Percentiles rank a stretch among this genome's conserved stretches.
Conservation (phyloP, 2,888 invertebrate genomes). For the Subacronicta megacephala region DNA sequence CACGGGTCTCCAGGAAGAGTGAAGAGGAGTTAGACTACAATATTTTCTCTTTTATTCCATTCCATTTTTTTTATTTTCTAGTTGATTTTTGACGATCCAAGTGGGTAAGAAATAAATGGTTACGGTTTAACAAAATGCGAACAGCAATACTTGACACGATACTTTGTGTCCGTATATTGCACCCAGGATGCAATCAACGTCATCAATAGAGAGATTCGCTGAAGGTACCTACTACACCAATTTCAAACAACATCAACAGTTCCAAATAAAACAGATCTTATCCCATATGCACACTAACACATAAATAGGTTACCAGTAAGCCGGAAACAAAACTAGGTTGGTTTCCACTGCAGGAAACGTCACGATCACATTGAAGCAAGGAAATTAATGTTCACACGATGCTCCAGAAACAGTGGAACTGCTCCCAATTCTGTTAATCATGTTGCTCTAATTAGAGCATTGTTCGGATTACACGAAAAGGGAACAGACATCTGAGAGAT, state of each 20-base stretch:
- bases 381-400: conserved; percentile 62
- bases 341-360: conserved; percentile 51
- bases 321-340: conserved; percentile 70
- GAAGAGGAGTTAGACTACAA: no score
- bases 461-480: conserved; percentile 29
- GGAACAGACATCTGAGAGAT: conserved; percentile 33
- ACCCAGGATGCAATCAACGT: background rate
- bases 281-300: conserved; percentile 24
- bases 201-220: background rate
- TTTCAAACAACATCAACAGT: background rate
- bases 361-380: conserved; percentile 50
- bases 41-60: no score
- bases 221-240: background rate
- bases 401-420: conserved; percentile 45
- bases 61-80: no score
- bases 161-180: background rate
- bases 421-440: conserved; percentile 54
- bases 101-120: background rate
- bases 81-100: background rate
- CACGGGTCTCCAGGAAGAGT: no score
- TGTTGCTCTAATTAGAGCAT: conserved; percentile 50
- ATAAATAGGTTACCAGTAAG: conserved; percentile 59
- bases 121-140: no score
- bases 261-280: conserved; percentile 18
- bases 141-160: background rate